Percentiles rank a stretch among this genome's conserved stretches.
These are phyloP conservation scores for Archilochus colubris DNA, from an alignment of 2,113 vertebrate species.

Conservation along the genomic window DNA sequence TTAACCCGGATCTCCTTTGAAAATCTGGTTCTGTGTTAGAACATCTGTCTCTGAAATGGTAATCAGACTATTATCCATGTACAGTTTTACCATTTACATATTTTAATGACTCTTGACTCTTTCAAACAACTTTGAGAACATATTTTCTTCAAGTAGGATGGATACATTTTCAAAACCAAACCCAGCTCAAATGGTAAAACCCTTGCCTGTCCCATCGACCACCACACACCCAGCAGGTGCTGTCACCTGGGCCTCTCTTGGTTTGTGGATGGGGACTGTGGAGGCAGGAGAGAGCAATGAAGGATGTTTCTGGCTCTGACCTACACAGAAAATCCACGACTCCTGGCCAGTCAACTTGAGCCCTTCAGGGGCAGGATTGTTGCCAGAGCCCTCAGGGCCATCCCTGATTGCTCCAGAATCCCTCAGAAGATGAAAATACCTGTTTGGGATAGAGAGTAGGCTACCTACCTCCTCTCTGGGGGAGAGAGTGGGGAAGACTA, in stretches of 20 bases:
- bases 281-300: rapidly evolving
- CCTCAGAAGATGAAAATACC: neutral
- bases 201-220: neutral
- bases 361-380: rapidly evolving
- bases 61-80: constrained; percentile 63
- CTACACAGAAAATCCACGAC: rapidly evolving
- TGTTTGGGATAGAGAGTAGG: neutral
- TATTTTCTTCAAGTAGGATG: constrained; percentile 3
- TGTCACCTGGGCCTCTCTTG: neutral
- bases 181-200: neutral
- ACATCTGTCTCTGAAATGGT: constrained; percentile 69
- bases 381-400: neutral
- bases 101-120: constrained; percentile 70
- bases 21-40: constrained; percentile 66
- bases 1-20: constrained; percentile 71
- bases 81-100: constrained; percentile 67
- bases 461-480: neutral
- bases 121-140: constrained; percentile 22
- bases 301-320: neutral
- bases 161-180: neutral
- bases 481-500: neutral
- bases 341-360: no score
- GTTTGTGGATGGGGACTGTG: rapidly evolving
- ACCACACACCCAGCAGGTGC: rapidly evolving
- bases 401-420: neutral